Conservation (phyloP, 2,888 invertebrate species). For the Lithosia quadra region DNA sequence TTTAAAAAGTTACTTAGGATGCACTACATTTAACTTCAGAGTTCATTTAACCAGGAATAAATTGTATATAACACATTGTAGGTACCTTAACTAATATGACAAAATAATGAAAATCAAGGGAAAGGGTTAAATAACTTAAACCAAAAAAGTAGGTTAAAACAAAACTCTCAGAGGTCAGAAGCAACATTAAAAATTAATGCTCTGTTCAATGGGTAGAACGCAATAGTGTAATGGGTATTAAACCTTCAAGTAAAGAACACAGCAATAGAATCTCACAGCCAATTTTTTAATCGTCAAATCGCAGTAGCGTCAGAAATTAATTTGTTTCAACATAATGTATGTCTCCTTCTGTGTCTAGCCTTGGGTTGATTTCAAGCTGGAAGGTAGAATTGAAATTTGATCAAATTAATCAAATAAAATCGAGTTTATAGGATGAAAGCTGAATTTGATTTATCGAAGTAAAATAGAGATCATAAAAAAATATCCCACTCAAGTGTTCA, state of each 20-base stretch:
- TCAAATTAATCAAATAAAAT: no score
- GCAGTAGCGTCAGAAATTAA: background rate
- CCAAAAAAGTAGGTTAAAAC: background rate
- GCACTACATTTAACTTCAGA: no score
- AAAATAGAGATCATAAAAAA: no score
- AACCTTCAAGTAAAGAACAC: background rate
- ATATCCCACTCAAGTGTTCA: no score
- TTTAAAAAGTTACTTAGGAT: no score
- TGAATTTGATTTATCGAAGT: no score
- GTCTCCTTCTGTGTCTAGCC: background rate
- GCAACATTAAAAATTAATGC: background rate
- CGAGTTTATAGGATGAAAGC: no score
- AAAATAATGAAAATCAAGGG: background rate
- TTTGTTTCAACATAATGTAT: background rate
- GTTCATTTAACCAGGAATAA: no score
- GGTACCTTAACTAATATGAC: no score
- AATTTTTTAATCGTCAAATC: background rate
- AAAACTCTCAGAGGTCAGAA: background rate
- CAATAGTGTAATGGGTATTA: background rate
- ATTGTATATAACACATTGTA: no score
- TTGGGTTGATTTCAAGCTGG: background rate
- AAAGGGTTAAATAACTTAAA: no score
- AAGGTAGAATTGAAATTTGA: background rate
- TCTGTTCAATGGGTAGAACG: background rate
- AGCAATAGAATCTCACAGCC: background rate